Evolutionary conservation across 2,797 vertebrate genomes (phyloP).

Genomic region (Siniperca undulata): DNA sequence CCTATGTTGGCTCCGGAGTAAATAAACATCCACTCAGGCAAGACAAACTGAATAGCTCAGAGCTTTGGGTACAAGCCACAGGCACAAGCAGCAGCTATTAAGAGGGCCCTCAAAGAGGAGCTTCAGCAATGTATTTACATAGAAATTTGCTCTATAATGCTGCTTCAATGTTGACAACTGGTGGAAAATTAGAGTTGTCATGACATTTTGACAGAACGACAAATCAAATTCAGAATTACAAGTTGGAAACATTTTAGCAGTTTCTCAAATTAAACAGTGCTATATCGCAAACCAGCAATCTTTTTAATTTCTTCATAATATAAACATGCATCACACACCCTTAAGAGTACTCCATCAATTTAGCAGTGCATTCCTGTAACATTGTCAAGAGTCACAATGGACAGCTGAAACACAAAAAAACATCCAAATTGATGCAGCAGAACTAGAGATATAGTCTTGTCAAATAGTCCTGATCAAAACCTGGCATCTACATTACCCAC

Average conservation of each 20-base stretch:
- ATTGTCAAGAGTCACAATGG: background rate
- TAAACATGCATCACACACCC: background rate
- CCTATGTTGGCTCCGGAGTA: constrained; percentile 46
- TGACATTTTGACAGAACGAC: constrained; percentile 5
- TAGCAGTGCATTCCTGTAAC: background rate
- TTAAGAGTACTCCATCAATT: too few species aligned
- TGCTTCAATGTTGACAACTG: constrained; percentile 10
- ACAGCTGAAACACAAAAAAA: background rate
- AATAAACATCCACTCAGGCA: constrained; percentile 70
- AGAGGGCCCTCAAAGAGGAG: constrained; percentile 28
- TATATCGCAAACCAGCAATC: background rate
- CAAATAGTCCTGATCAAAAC: background rate
- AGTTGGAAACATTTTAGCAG: background rate
- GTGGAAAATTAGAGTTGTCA: constrained; percentile 1
- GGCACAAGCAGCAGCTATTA: constrained; percentile 44
- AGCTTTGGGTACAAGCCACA: constrained; percentile 20
- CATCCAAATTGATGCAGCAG: background rate
- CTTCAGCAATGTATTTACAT: constrained; percentile 38
- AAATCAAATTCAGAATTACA: constrained; percentile 17
- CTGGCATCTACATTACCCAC: background rate
- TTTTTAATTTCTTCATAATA: background rate
- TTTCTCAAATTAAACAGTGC: background rate
- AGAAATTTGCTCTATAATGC: constrained; percentile 24
- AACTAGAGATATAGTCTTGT: background rate
- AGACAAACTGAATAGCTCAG: constrained; percentile 51